Conservation (phyloP, 2,113 vertebrate species). For the Mormyrus iriodes region DNA sequence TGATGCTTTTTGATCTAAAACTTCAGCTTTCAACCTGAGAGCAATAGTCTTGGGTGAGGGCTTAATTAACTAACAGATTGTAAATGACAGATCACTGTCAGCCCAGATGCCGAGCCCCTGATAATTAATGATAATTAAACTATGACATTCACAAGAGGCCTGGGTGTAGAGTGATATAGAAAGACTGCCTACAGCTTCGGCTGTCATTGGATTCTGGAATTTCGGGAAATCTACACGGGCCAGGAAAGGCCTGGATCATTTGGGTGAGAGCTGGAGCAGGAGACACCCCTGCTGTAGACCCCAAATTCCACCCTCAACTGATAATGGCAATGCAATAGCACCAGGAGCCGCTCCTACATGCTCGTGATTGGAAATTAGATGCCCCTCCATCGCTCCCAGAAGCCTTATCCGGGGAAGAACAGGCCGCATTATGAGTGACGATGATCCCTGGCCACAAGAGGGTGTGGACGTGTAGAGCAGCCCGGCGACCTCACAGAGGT, state of each 20-base stretch:
- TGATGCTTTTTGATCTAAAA: not conserved
- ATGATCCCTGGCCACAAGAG: not conserved
- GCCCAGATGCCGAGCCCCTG: not conserved
- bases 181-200: not conserved
- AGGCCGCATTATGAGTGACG: not conserved
- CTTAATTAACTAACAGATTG: not conserved
- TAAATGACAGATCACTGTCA: not conserved
- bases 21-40: slow-evolving; percentile 3
- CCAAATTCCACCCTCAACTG: not conserved
- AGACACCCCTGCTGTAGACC: not conserved
- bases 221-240: not conserved
- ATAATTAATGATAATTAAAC: slow-evolving; percentile 5
- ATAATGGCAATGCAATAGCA: not conserved
- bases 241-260: not conserved
- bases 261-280: not conserved
- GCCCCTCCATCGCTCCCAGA: not conserved
- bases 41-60: not conserved
- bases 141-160: not conserved
- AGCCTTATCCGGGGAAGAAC: not conserved
- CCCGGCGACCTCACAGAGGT: not conserved
- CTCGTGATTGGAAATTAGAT: not conserved
- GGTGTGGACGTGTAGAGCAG: not conserved
- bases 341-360: not conserved
- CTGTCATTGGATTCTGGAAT: not conserved
- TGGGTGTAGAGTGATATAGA: not conserved